phyloP scores from a whole-genome alignment of 2,888 invertebrate species.

The Athalia cordata region DNA sequence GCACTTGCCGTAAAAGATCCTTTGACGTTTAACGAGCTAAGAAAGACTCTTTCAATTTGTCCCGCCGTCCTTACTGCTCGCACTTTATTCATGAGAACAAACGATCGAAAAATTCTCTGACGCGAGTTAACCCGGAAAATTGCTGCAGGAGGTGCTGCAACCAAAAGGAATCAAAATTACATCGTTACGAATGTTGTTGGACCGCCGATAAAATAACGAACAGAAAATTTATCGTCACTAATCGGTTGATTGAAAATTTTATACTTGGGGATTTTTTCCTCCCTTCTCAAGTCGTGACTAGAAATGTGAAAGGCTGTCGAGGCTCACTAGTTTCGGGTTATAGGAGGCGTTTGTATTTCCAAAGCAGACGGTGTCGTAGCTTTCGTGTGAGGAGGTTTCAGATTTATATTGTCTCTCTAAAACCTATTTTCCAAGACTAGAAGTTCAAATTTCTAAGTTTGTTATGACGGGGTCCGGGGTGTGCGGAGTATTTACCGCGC shows the following conservation, averaged over 20 bases:
- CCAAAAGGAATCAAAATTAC: too few relatives aligned
- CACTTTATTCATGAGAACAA: not conserved
- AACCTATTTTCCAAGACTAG: constrained; percentile 34
- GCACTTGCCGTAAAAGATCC: not conserved
- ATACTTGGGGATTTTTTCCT: too few relatives aligned
- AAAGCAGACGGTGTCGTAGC: constrained; percentile 21
- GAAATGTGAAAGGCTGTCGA: not conserved
- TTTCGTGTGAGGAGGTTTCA: not conserved
- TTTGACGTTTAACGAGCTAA: constrained; percentile 36
- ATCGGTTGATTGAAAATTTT: too few relatives aligned
- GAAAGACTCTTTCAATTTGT: constrained; percentile 27
- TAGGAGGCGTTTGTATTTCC: constrained; percentile 24
- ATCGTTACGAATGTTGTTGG: too few relatives aligned
- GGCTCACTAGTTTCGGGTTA: not conserved
- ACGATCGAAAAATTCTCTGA: constrained; percentile 8
- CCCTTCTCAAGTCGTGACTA: not conserved
- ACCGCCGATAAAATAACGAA: too few relatives aligned
- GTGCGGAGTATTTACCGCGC: not conserved
- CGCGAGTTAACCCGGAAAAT: not conserved
- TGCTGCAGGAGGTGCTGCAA: too few relatives aligned
- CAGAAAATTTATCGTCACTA: too few relatives aligned
- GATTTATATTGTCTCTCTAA: constrained; percentile 16
- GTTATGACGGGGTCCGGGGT: not conserved
- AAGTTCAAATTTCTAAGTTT: not conserved
- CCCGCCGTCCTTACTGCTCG: not conserved